Conservation (phyloP, 2,797 vertebrate genomes). For the Argentina silus region DNA sequence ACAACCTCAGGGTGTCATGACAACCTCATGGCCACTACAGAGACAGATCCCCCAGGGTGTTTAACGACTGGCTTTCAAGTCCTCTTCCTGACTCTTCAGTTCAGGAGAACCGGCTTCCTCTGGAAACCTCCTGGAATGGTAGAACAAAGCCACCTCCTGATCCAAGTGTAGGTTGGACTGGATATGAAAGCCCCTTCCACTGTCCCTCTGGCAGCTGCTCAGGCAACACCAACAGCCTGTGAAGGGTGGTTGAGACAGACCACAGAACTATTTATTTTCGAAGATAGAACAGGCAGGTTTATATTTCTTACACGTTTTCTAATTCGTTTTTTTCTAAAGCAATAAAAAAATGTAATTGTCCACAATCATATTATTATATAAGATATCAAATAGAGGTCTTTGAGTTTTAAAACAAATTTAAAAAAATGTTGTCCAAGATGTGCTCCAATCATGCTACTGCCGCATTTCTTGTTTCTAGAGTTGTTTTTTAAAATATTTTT, state of each 20-base stretch:
- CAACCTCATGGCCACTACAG: conserved; percentile 39
- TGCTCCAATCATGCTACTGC: conserved; percentile 22
- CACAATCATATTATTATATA: background rate
- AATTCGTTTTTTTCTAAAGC: background rate
- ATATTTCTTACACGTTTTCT: background rate
- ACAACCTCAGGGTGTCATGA: conserved; percentile 9
- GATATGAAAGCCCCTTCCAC: conserved; percentile 42
- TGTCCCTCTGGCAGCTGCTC: conserved; percentile 42
- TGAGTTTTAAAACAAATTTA: background rate
- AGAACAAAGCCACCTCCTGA: conserved; percentile 58
- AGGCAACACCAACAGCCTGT: too few relatives aligned
- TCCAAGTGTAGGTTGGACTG: conserved; percentile 34
- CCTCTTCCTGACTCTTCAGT: conserved; percentile 60
- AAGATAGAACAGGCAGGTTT: too few relatives aligned
- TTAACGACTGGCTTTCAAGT: conserved; percentile 61
- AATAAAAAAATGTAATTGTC: background rate
- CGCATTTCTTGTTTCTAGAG: conserved; percentile 7
- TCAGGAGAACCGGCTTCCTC: conserved; percentile 44
- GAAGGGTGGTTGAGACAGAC: background rate
- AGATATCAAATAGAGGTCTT: background rate
- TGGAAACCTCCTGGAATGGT: conserved; percentile 55
- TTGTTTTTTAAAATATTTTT: conserved; percentile 18
- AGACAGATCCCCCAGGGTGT: conserved; percentile 46
- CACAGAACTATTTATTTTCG: background rate
- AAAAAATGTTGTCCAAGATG: background rate